Evolutionary conservation across 2,797 vertebrate genomes (phyloP).

Genomic region (Fundulus diaphanus): DNA sequence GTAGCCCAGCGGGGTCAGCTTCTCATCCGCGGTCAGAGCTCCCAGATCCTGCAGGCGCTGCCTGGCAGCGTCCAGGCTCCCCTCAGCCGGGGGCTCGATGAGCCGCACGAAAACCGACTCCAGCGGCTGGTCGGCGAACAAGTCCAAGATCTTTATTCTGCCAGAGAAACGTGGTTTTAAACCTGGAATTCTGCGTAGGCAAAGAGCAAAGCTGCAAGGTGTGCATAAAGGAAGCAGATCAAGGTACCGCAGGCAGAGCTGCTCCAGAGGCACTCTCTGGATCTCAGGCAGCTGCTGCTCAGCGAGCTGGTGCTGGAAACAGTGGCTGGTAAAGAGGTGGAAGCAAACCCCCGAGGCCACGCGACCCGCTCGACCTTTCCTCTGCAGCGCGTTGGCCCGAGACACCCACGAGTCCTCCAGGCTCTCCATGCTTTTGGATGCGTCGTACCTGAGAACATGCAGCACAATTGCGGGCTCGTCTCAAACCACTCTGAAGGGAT

Average conservation of each 20-base stretch:
- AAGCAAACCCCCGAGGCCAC: conserved; percentile 96
- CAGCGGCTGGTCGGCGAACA: conserved; percentile 87
- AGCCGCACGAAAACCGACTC: conserved; percentile 90
- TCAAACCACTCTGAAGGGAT: not conserved
- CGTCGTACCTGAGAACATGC: conserved; percentile 85
- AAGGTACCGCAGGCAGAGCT: conserved; percentile 92
- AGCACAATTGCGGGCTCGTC: not conserved
- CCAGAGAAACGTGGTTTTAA: not conserved
- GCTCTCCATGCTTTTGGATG: conserved; percentile 97
- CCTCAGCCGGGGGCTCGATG: conserved; percentile 88
- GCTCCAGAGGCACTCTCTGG: conserved; percentile 94
- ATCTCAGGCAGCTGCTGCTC: conserved; percentile 96
- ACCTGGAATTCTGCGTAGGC: not conserved
- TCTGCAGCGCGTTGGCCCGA: conserved; percentile 92
- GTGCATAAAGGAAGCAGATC: conserved; percentile 14
- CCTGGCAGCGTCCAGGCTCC: conserved; percentile 87
- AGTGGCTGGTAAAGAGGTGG: conserved; percentile 96
- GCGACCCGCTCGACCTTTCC: conserved; percentile 93
- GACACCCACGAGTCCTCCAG: conserved; percentile 96
- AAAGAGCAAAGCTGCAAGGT: not conserved
- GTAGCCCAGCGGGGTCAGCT: conserved; percentile 94
- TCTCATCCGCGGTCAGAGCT: conserved; percentile 89
- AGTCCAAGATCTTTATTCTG: conserved; percentile 96
- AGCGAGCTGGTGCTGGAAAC: conserved; percentile 89
- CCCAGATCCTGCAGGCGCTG: conserved; percentile 91